Conservation (phyloP, 2,113 vertebrate genomes). For the Callorhinus ursinus region DNA sequence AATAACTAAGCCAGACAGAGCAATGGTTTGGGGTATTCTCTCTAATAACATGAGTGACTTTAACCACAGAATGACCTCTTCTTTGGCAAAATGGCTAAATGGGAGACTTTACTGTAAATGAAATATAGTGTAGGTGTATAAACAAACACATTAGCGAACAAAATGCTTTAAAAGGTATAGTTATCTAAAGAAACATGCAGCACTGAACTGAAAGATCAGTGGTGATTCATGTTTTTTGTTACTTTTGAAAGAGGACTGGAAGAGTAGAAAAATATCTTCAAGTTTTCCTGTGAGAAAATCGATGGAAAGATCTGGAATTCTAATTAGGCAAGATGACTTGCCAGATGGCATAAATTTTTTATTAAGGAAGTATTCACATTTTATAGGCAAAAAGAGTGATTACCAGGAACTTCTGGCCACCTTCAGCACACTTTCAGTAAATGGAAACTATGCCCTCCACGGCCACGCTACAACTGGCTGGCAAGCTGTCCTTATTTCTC, state of each 20-base stretch:
- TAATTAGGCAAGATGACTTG: background rate
- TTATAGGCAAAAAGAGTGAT: background rate
- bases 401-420: background rate
- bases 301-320: background rate
- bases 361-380: background rate
- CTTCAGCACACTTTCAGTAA: background rate
- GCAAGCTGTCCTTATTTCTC: background rate
- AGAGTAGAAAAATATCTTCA: background rate
- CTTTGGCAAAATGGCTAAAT: constrained; percentile 45
- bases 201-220: background rate
- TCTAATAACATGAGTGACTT: background rate
- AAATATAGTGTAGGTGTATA: background rate
- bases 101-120: background rate
- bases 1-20: background rate
- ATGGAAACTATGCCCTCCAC: background rate
- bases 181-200: constrained; percentile 40
- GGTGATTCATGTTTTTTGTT: background rate
- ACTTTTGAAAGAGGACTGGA: background rate
- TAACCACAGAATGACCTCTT: constrained; percentile 57
- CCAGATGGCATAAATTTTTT: background rate
- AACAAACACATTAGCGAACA: constrained; percentile 3
- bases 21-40: background rate
- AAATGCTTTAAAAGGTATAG: constrained; percentile 36
- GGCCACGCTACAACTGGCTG: background rate
- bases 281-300: background rate